Evolutionary conservation across 1,140 invertebrate genomes (phyloP), one percentile per base, ranked within the genome.

Genomic region (Ceratoteleas bidentatus): DNA sequence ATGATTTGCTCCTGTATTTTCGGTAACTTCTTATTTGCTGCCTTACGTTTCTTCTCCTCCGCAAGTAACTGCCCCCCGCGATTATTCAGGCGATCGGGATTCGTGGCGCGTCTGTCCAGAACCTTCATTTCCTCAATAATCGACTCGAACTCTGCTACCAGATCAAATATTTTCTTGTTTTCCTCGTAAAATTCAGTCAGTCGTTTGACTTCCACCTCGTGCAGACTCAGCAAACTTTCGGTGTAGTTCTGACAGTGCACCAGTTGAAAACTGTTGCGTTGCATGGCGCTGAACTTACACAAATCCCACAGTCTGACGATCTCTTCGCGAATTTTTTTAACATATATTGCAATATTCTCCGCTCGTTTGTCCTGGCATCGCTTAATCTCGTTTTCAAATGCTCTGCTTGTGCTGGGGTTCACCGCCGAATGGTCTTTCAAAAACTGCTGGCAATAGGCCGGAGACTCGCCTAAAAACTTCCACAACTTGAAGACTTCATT

Each of bases 21-120:
- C 0, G 94, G 94, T 47, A 95, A 82, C 90, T 93, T 87, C 85
- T 95, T 95, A 47, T 92, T 94, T 0, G 94, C 90, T 11, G 94
- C 93, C 85, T 96, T 97, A 8, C 96, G 92, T 83, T 96, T 95
- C 82, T 95, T 96, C 89, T 98, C 97, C 87, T 98, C 96, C 32
- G 93, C 92, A 0, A 98, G 89, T 7, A 98, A 91, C 79, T 96
- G 94, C 0, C 96, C 96, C 6, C 96, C 96, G 49, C 97, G 93
- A 90, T 97, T 97, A 69, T 96, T 94, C 85, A 95, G 97, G 2
- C 97, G 93, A 76, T 95, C 94, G 0, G 96, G 95, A 86, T 96
- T 95, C 16, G 93, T 93, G 0, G 94, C 94, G 81, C 94, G 94
- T 58, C 93, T 92, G 73, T 96, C 94, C 7, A 97, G 86, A 16